phyloP scores from a whole-genome alignment of 2,797 vertebrate species.

The Myotis daubentonii region DNA sequence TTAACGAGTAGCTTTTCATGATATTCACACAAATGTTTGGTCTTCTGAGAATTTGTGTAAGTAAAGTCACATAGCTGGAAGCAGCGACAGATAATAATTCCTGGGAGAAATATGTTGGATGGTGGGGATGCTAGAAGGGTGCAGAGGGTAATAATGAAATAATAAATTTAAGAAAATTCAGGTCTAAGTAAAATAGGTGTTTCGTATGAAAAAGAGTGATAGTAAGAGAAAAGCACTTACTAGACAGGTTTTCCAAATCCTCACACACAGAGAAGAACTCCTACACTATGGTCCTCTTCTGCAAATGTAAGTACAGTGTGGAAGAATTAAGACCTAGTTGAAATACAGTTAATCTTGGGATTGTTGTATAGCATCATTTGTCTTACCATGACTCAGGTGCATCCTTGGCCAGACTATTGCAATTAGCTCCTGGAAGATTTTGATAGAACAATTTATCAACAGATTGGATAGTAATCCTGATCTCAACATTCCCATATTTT shows the following conservation, averaged over 20 bases:
- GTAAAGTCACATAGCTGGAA: neutral
- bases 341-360: neutral
- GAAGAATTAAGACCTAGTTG: neutral
- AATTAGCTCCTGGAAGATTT: neutral
- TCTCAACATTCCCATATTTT: neutral
- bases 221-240: conserved; percentile 11
- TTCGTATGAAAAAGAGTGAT: neutral
- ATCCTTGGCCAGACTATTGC: neutral
- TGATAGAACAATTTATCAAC: neutral
- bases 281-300: neutral
- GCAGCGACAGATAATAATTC: neutral
- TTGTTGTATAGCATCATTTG: neutral
- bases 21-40: neutral
- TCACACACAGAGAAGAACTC: neutral
- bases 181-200: neutral
- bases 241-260: neutral
- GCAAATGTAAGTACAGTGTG: neutral
- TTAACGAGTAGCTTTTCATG: neutral
- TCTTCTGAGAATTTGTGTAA: conserved; percentile 10
- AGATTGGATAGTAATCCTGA: neutral
- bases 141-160: neutral
- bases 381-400: neutral
- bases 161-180: conserved; percentile 36
- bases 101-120: neutral
- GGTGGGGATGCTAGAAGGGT: neutral